Conservation (phyloP, 2,888 invertebrate species). For the Acleris holmiana region DNA sequence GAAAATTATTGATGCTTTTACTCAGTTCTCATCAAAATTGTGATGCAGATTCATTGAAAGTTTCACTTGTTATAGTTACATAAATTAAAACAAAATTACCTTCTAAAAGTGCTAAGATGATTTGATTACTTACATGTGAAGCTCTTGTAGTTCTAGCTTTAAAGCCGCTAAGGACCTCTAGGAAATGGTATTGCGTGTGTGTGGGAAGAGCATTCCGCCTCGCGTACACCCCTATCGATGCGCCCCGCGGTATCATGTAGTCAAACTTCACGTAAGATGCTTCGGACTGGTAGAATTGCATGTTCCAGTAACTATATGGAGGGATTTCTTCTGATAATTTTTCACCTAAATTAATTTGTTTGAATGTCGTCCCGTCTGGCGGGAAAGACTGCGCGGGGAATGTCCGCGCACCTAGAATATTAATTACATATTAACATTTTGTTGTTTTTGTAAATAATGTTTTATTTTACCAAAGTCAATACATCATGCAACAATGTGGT, state of each 20-base stretch:
- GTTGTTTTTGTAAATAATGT: slow-evolving; percentile 15
- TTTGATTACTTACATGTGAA: slow-evolving; percentile 90
- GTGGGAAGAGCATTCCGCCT: slow-evolving; percentile 97
- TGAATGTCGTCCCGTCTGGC: slow-evolving; percentile 96
- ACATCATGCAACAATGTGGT: slow-evolving; percentile 68
- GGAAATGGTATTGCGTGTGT: slow-evolving; percentile 97
- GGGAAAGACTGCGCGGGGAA: slow-evolving; percentile 96
- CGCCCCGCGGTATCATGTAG: slow-evolving; percentile 95
- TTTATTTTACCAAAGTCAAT: slow-evolving; percentile 37
- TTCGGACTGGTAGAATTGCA: slow-evolving; percentile 98
- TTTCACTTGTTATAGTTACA: too few relatives aligned
- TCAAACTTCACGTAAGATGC: slow-evolving; percentile 97
- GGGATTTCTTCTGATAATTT: slow-evolving; percentile 94
- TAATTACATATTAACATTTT: slow-evolving; percentile 43
- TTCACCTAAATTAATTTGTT: slow-evolving; percentile 94
- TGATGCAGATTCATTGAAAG: too few relatives aligned
- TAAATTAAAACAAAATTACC: too few relatives aligned
- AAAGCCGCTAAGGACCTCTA: slow-evolving; percentile 96
- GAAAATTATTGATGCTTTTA: slow-evolving; percentile 40
- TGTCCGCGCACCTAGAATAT: slow-evolving; percentile 90
- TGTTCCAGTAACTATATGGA: slow-evolving; percentile 98
- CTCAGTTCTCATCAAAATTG: not conserved
- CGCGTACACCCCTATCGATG: slow-evolving; percentile 97
- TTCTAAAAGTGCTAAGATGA: not conserved
- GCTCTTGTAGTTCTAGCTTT: slow-evolving; percentile 93